Evolutionary conservation across 92 coral and sea anemone genomes (phyloP), one percentile per base, ranked within the genome.

Genomic region (Umimayanthus kanabou): DNA sequence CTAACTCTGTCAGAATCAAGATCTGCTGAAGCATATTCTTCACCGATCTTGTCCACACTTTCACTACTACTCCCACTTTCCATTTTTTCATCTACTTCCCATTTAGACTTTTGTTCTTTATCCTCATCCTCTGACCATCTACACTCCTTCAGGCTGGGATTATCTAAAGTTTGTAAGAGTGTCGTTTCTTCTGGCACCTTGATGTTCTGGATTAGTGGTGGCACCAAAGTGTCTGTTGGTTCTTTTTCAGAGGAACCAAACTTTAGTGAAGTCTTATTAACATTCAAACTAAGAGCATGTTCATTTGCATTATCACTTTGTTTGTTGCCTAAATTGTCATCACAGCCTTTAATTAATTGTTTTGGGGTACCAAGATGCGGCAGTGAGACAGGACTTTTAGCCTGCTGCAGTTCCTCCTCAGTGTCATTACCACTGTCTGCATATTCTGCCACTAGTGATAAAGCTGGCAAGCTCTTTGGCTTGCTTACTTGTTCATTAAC

Each of bases 361-460:
- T 45, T 45, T 43, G 29, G 33, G 26, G 26, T 20, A 0, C 11
- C 14, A 49, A 67, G 57, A 26, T 11, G n/a, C 11, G 0, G 66
- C 6, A 15, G 64, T 1, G 14, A 28, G 66, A 25, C 87, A 39
- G 25, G 42, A 15, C 25, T 82, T 14, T 6, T 70, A 23, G 23
- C n/a, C 25, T 13, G 16, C 3, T 69, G 77, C 4, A 74, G 50
- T 45, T 84, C 93, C 49, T 88, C 93, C 22, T 91, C 93, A 7
- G 93, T 91, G 33, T 79, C 91, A 78, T 91, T 91, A 5, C 89
- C 93, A 58, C 91, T 91, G 64, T 88, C 93, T 0, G 86, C 87
- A 73, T 91, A 91, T 9, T 84, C 93, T 0, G 88, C 82, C 2
- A 88, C 82, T 10, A 91, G 82, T 64, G 73, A 61, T 50, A 91